Percentiles rank a stretch among this genome's conserved stretches.
phyloP scores from a whole-genome alignment of 2,888 invertebrate genomes.

The Nowickia ferox region DNA sequence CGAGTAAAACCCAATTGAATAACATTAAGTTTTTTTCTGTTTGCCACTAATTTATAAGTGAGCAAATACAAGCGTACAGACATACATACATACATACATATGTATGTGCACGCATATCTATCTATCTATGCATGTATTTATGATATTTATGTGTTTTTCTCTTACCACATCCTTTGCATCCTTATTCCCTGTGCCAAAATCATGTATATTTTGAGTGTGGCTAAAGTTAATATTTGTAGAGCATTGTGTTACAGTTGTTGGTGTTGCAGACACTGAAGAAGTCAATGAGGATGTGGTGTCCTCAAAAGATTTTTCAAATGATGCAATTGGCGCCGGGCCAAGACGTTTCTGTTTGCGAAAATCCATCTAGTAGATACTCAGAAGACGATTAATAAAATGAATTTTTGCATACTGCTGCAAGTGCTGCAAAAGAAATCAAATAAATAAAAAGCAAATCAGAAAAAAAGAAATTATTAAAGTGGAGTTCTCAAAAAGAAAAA shows the following conservation, averaged over 20 bases:
- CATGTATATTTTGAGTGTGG: not conserved
- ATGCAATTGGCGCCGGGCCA: conserved; percentile 97
- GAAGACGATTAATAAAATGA: conserved; percentile 63
- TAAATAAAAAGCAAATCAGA: conserved; percentile 7
- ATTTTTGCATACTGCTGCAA: conserved; percentile 62
- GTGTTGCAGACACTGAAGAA: conserved; percentile 37
- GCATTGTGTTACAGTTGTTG: conserved; percentile 46
- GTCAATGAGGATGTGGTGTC: conserved; percentile 76
- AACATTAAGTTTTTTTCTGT: too few species aligned
- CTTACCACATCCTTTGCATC: conserved; percentile 37
- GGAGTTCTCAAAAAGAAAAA: not conserved
- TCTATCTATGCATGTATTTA: not conserved
- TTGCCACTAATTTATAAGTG: too few species aligned
- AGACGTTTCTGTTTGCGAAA: conserved; percentile 88
- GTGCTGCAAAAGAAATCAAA: conserved; percentile 36
- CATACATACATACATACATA: not conserved
- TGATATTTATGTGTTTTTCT: not conserved
- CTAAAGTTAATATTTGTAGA: conserved; percentile 34
- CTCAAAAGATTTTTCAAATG: conserved; percentile 88
- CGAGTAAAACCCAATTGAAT: too few species aligned
- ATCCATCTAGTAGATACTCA: conserved; percentile 76
- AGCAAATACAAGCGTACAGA: too few species aligned
- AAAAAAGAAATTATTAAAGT: conserved; percentile 32
- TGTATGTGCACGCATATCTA: not conserved
- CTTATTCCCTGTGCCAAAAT: conserved; percentile 33